These are phyloP conservation scores for Botrylloides violaceus DNA, from an alignment of 23 tunicate genomes.

Conservation along the genomic window DNA sequence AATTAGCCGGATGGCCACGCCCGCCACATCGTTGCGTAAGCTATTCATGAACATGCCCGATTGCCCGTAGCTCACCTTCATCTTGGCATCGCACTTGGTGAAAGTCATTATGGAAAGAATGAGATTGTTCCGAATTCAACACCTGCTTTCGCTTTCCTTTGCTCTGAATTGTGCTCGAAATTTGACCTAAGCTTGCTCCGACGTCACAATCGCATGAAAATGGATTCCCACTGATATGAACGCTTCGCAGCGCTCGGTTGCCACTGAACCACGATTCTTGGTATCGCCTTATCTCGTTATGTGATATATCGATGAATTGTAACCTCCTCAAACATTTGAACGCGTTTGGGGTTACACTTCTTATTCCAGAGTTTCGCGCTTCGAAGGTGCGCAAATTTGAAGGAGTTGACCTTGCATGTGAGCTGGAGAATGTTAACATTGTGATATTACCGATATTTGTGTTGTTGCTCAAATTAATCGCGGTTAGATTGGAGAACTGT, in stretches of 20 bases:
- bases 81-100: too few species aligned
- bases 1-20: too few species aligned
- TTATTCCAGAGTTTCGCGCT: slow-evolving; percentile 26
- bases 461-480: slow-evolving; percentile 38
- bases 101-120: too few species aligned
- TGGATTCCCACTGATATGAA: slow-evolving; percentile 30
- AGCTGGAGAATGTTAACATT: slow-evolving; percentile 18
- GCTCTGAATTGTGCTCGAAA: neutral
- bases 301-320: slow-evolving; percentile 23
- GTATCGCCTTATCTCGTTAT: slow-evolving; percentile 21
- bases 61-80: too few species aligned
- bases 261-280: slow-evolving; percentile 28
- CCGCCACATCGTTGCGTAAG: too few species aligned
- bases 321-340: slow-evolving; percentile 39
- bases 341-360: slow-evolving; percentile 25
- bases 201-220: slow-evolving; percentile 46
- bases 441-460: slow-evolving; percentile 21
- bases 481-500: slow-evolving; percentile 17
- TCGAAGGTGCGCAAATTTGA: slow-evolving; percentile 19
- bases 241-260: slow-evolving; percentile 19
- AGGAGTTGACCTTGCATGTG: slow-evolving; percentile 13
- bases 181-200: neutral
- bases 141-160: neutral
- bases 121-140: neutral
- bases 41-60: too few species aligned